These are phyloP conservation scores for Eilema caniola DNA, from an alignment of 2,888 invertebrate genomes.

Conservation along the genomic window DNA sequence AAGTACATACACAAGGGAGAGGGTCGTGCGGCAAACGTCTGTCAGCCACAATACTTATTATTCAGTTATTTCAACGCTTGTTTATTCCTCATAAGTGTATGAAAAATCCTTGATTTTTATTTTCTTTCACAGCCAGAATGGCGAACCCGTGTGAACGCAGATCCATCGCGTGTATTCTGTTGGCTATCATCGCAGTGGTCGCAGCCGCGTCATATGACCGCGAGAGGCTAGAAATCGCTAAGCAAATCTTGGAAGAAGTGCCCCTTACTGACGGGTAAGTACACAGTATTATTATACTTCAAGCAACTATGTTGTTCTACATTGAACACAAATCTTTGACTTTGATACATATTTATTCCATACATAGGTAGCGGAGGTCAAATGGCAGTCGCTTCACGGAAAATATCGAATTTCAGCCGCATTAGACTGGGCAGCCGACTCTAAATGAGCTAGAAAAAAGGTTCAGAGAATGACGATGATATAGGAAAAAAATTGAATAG, in stretches of 20 bases:
- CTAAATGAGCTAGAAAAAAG: no score
- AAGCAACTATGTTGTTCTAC: no score
- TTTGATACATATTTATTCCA: no score
- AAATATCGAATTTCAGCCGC: no score
- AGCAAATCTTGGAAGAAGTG: conserved; percentile 89
- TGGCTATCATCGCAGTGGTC: conserved; percentile 84
- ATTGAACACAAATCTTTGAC: no score
- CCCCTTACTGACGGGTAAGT: conserved; percentile 89
- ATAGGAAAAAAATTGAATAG: no score
- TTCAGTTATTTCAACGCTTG: neutral
- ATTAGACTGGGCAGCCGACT: no score
- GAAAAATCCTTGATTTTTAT: neutral
- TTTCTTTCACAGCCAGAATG: conserved; percentile 69
- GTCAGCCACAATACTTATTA: neutral
- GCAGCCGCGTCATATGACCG: conserved; percentile 85
- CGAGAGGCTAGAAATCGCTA: conserved; percentile 87
- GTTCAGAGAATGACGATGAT: no score
- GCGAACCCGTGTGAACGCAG: conserved; percentile 70
- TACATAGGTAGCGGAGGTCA: no score
- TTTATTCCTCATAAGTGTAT: neutral
- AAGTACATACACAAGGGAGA: neutral
- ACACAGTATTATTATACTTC: no score
- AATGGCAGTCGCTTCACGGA: no score
- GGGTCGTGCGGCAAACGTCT: neutral
- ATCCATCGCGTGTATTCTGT: conserved; percentile 74